These are phyloP conservation scores for Porphyrio hochstetteri DNA, from an alignment of 2,113 vertebrate genomes.

Conservation along the genomic window DNA sequence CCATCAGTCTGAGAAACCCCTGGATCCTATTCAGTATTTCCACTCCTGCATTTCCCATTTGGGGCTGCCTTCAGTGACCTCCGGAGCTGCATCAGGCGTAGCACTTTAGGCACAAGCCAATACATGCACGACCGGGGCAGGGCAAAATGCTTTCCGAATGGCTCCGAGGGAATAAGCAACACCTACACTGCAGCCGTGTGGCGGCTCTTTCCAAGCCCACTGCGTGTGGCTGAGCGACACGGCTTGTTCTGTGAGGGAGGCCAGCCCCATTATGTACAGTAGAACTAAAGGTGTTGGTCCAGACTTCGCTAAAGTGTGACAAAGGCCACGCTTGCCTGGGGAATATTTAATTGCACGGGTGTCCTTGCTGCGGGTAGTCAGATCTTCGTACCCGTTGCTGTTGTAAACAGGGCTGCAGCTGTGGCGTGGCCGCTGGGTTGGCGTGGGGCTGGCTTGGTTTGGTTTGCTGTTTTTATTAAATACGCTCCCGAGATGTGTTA, in stretches of 20 bases:
- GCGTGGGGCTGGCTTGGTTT: not conserved
- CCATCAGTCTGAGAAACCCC: not conserved
- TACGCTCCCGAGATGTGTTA: no score
- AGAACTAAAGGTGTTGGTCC: not conserved
- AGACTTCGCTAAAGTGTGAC: not conserved
- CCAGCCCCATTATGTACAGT: not conserved
- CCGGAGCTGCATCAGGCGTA: not conserved
- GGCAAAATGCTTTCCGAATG: not conserved
- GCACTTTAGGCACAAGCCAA: not conserved
- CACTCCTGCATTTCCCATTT: not conserved
- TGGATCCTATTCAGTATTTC: accelerated
- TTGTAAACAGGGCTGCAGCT: not conserved
- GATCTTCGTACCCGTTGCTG: not conserved
- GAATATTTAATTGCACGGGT: not conserved
- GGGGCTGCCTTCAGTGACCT: not conserved
- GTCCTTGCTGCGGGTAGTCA: not conserved
- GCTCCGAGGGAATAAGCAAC: conserved; percentile 2
- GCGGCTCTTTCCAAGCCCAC: not conserved
- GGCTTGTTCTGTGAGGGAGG: not conserved
- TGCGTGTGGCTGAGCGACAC: not conserved
- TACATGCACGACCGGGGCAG: conserved; percentile 42
- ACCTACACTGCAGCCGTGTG: not conserved
- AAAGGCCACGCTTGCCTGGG: not conserved
- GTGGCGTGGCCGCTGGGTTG: accelerated
- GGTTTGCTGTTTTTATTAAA: not conserved